A percentile compares a stretch with the other conserved stretches of the same genome.
phyloP scores from a whole-genome alignment of 2,113 vertebrate species.

The Zosterops pallidus region DNA sequence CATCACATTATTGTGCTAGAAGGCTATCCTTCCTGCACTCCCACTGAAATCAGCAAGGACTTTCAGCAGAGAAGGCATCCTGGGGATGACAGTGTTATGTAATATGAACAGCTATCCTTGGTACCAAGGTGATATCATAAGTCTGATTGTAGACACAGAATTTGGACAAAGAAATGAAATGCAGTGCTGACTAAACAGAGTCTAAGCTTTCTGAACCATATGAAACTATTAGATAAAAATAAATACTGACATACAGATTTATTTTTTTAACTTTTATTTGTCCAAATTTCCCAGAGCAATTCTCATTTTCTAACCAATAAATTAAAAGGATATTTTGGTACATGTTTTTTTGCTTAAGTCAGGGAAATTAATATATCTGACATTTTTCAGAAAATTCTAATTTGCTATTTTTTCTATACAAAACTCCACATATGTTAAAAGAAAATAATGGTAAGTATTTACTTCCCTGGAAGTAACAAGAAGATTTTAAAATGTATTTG shows the following conservation, averaged over 20 bases:
- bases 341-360: not conserved
- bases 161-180: not conserved
- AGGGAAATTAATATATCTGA: not conserved
- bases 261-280: not conserved
- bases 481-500: not conserved
- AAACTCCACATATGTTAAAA: not conserved
- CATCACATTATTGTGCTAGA: not conserved
- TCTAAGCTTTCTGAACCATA: not conserved
- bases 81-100: not conserved
- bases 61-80: not conserved
- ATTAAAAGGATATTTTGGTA: not conserved
- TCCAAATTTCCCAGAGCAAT: not conserved
- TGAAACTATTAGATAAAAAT: not conserved
- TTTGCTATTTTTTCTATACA: not conserved
- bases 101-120: not conserved
- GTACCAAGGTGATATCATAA: not conserved
- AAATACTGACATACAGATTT: not conserved
- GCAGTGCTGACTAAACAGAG: not conserved
- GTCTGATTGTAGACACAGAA: fast-evolving
- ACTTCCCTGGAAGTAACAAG: not conserved
- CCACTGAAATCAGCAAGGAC: not conserved
- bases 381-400: not conserved
- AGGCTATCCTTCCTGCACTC: not conserved
- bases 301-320: not conserved
- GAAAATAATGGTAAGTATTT: not conserved